Conservation (phyloP, 2,888 invertebrate species). For the Calliscelio sp. region DNA sequence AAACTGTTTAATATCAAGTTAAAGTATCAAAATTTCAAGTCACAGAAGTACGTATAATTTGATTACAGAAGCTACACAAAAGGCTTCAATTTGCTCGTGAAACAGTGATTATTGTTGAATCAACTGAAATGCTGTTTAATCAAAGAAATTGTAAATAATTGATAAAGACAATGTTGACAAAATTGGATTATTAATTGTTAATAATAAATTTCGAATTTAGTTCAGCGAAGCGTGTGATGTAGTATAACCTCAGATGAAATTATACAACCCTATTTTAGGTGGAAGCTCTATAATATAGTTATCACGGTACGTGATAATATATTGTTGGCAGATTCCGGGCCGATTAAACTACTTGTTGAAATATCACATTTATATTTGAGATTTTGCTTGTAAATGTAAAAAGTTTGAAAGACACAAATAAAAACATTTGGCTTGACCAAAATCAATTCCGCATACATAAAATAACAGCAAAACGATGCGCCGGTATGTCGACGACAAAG, state of each 20-base stretch:
- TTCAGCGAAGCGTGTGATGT: not conserved
- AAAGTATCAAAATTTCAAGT: too few species aligned
- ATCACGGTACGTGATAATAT: constrained; percentile 24
- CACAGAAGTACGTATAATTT: too few species aligned
- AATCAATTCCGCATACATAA: not conserved
- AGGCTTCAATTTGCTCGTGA: too few species aligned
- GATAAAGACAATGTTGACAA: too few species aligned
- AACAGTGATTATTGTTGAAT: too few species aligned
- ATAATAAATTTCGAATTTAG: constrained; percentile 7
- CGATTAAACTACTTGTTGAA: constrained; percentile 50
- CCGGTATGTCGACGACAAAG: not conserved
- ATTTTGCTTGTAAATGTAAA: not conserved
- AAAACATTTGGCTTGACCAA: not conserved
- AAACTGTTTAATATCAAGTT: not conserved
- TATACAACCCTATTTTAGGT: constrained; percentile 33
- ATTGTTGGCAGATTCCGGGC: too few species aligned
- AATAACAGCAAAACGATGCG: not conserved
- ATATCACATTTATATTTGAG: constrained; percentile 5
- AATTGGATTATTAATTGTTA: constrained; percentile 2
- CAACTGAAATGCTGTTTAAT: too few species aligned
- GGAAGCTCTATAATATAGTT: constrained; percentile 26
- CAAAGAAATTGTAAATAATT: too few species aligned
- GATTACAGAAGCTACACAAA: too few species aligned
- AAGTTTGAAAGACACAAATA: not conserved
- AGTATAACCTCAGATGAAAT: constrained; percentile 32